Evolutionary conservation across 2,113 vertebrate genomes (phyloP).

Genomic region (Anthoscopus minutus): DNA sequence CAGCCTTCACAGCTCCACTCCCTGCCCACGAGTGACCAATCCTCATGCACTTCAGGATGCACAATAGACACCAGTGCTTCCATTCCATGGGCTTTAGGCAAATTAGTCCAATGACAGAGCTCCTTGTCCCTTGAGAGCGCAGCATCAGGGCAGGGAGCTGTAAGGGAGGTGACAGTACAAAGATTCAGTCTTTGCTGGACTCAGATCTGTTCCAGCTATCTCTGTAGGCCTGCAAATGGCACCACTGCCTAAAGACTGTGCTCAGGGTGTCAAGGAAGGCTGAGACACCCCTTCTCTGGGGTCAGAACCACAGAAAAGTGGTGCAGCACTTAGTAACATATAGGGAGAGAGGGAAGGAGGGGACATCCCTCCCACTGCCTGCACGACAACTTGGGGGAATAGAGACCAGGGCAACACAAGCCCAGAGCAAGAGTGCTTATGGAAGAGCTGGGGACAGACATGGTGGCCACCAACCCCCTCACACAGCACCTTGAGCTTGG

Average conservation of each 20-base stretch:
- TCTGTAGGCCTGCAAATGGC: neutral
- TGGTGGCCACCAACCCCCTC: neutral
- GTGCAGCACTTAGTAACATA: neutral
- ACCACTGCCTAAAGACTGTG: neutral
- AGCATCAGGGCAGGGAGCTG: neutral
- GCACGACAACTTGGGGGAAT: neutral
- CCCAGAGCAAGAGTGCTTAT: neutral
- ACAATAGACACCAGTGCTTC: neutral
- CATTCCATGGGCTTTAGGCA: neutral
- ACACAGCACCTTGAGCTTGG: neutral
- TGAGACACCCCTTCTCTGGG: fast-evolving
- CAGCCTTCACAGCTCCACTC: neutral
- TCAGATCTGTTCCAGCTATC: neutral
- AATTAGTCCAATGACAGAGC: neutral
- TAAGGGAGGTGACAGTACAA: neutral
- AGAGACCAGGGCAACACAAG: neutral
- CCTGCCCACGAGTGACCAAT: neutral
- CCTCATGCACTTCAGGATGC: fast-evolving
- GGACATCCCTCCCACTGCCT: neutral
- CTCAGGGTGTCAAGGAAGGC: neutral
- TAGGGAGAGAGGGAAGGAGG: neutral
- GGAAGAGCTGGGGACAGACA: neutral
- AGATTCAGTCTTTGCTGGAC: neutral
- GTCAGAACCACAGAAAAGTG: neutral
- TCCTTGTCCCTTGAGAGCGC: neutral